phyloP scores from a whole-genome alignment of 2,113 vertebrate genomes.

The Herpetotheres cachinnans region DNA sequence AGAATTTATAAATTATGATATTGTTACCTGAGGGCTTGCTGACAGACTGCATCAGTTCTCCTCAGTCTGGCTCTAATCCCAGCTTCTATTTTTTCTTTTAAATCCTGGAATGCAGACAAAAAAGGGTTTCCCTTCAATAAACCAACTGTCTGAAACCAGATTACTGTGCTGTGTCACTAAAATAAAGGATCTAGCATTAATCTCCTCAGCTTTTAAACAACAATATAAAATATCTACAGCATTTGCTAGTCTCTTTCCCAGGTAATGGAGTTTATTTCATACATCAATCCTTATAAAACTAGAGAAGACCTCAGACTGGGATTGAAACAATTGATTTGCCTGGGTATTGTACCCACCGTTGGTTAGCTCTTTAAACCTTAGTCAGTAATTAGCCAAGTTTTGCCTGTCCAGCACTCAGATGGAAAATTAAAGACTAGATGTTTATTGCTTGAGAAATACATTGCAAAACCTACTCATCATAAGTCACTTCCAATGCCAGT shows the following conservation, averaged over 20 bases:
- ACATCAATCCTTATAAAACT: neutral
- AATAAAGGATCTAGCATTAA: conserved; percentile 32
- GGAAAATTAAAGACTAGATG: neutral
- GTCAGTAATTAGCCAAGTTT: neutral
- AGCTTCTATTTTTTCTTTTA: conserved; percentile 54
- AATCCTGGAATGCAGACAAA: conserved; percentile 75
- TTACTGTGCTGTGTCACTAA: conserved; percentile 46
- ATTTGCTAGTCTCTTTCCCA: conserved; percentile 18
- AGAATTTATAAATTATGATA: conserved; percentile 74
- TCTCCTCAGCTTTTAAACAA: neutral
- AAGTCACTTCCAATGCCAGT: neutral
- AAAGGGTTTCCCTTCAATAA: conserved; percentile 65
- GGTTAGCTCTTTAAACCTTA: neutral
- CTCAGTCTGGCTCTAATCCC: conserved; percentile 68
- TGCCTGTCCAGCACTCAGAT: neutral
- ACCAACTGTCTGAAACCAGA: conserved; percentile 69
- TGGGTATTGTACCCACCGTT: neutral
- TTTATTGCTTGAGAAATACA: neutral
- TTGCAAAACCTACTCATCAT: neutral
- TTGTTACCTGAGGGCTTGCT: conserved; percentile 76
- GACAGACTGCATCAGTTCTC: conserved; percentile 72
- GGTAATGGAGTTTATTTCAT: conserved; percentile 25
- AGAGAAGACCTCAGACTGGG: neutral
- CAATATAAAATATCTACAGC: conserved; percentile 16
- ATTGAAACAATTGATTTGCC: neutral